A percentile compares a stretch with the other conserved stretches of the same genome.
Evolutionary conservation across 2,888 invertebrate genomes (phyloP).

Genomic region (Eupithecia pulchellata): DNA sequence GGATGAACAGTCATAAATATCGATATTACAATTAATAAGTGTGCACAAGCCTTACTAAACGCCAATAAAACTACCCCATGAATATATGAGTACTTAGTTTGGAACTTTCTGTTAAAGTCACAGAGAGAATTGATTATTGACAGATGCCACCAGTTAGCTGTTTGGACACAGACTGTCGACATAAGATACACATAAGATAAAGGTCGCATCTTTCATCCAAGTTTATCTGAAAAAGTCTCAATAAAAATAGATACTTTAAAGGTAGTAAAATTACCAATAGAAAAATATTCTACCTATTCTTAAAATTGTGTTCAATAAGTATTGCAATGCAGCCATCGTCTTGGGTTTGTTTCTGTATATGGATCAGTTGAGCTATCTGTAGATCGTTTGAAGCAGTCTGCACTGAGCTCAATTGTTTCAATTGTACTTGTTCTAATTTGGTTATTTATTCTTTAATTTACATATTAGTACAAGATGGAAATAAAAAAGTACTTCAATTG

Average conservation of each 20-base stretch:
- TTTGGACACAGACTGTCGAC: slow-evolving; percentile 38
- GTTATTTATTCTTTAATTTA: background rate
- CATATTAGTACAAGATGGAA: too few relatives aligned
- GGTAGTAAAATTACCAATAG: too few relatives aligned
- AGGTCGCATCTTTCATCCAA: slow-evolving; percentile 8
- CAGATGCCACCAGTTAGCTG: slow-evolving; percentile 47
- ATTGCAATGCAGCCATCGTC: too few relatives aligned
- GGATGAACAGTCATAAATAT: background rate
- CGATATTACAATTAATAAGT: background rate
- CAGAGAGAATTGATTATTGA: slow-evolving; percentile 52
- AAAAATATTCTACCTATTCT: background rate
- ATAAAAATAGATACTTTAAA: background rate
- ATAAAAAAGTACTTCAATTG: slow-evolving; percentile 6
- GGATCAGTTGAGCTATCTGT: too few relatives aligned
- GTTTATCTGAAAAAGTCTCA: background rate
- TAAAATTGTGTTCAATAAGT: too few relatives aligned
- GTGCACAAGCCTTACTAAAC: background rate
- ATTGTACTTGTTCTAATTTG: too few relatives aligned
- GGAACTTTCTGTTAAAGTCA: slow-evolving; percentile 54
- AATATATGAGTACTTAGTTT: slow-evolving; percentile 49
- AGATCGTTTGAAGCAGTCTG: too few relatives aligned
- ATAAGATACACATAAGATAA: slow-evolving; percentile 1
- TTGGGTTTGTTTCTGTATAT: too few relatives aligned
- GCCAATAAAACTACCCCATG: slow-evolving; percentile 8
- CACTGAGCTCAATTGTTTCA: too few relatives aligned